phyloP scores from a whole-genome alignment of 2,797 vertebrate genomes.

The Allobates femoralis region DNA sequence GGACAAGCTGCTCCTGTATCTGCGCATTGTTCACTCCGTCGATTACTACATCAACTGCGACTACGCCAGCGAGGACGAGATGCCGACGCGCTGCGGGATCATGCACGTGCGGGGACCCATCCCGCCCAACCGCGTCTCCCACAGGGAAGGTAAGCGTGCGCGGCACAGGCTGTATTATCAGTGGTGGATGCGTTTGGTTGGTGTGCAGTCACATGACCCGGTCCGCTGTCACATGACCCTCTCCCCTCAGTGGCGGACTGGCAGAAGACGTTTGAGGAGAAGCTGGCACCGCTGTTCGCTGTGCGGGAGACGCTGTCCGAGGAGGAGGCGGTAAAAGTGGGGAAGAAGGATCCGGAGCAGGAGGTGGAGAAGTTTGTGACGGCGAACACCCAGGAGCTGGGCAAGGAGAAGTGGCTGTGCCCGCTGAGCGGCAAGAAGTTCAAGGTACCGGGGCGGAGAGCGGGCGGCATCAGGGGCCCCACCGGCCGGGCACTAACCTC shows the following conservation, averaged over 20 bases:
- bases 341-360: slow-evolving; percentile 88
- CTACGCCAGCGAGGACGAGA: slow-evolving; percentile 94
- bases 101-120: slow-evolving; percentile 91
- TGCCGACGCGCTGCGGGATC: slow-evolving; percentile 95
- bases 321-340: slow-evolving; percentile 90
- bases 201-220: too few relatives aligned
- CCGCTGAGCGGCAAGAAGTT: slow-evolving; percentile 94
- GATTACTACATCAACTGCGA: slow-evolving; percentile 95
- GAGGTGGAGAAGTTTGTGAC: slow-evolving; percentile 93
- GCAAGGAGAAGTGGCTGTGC: slow-evolving; percentile 94
- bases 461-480: not conserved
- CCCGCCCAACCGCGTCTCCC: slow-evolving; percentile 89
- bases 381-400: slow-evolving; percentile 91
- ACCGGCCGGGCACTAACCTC: not conserved
- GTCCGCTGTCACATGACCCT: not conserved
- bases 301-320: slow-evolving; percentile 87
- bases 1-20: slow-evolving; percentile 88
- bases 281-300: slow-evolving; percentile 83
- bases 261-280: slow-evolving; percentile 91
- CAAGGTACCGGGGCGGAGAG: slow-evolving; percentile 77
- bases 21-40: slow-evolving; percentile 91
- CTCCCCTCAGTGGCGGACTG: slow-evolving; percentile 85
- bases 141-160: slow-evolving; percentile 84
- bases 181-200: not conserved
- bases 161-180: not conserved